A percentile compares a stretch with the other conserved stretches of the same genome.
Evolutionary conservation across 2,797 vertebrate species (phyloP).

Genomic region (Trachurus trachurus): DNA sequence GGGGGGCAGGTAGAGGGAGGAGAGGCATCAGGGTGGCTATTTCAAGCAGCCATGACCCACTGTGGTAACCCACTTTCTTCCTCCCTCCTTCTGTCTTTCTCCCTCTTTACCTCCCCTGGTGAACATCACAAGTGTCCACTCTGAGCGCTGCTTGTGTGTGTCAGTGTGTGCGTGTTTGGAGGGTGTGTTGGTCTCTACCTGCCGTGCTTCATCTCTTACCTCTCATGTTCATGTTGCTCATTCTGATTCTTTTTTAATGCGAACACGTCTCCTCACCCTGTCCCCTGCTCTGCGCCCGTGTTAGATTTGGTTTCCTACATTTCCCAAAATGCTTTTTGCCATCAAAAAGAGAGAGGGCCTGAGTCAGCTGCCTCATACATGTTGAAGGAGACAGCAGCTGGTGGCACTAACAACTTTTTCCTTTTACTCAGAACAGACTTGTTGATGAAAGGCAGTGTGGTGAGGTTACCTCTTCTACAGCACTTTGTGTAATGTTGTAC

Average conservation of each 20-base stretch:
- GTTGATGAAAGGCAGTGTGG: background rate
- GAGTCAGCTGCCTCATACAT: slow-evolving; percentile 5
- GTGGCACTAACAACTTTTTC: background rate
- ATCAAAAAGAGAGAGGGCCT: slow-evolving; percentile 12
- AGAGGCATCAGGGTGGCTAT: slow-evolving; percentile 75
- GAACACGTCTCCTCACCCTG: background rate
- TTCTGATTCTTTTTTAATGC: background rate
- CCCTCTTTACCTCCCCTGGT: slow-evolving; percentile 41
- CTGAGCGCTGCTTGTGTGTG: background rate
- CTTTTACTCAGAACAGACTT: background rate
- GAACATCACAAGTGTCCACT: slow-evolving; percentile 68
- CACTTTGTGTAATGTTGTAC: background rate
- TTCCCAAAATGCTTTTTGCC: slow-evolving; percentile 18
- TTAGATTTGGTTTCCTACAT: slow-evolving; percentile 17
- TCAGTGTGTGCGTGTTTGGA: slow-evolving; percentile 17
- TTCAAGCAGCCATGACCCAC: slow-evolving; percentile 82
- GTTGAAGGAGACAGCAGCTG: slow-evolving; percentile 2
- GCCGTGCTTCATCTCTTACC: slow-evolving; percentile 23
- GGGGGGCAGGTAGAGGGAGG: slow-evolving; percentile 58
- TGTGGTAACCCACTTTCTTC: slow-evolving; percentile 84
- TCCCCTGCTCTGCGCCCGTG: background rate
- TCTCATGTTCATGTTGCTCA: slow-evolving; percentile 9
- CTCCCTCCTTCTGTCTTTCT: slow-evolving; percentile 62
- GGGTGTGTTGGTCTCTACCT: slow-evolving; percentile 38
- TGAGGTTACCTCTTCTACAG: background rate